Percentiles rank a stretch among this genome's conserved stretches.
Conservation (phyloP, 1,140 invertebrate genomes). For the Drosophila willistoni region DNA sequence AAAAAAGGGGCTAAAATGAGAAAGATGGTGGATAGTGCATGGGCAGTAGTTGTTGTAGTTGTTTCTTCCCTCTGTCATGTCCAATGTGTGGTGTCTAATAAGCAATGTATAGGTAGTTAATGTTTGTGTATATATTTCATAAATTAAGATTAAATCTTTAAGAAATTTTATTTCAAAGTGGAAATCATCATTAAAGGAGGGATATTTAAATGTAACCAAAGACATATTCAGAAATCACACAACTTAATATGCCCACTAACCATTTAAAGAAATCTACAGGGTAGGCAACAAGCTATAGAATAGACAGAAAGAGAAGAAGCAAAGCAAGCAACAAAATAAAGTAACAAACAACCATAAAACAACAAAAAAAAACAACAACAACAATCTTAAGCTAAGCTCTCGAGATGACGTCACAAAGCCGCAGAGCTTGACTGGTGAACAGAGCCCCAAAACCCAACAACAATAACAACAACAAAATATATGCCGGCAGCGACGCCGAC, state of each 20-base stretch:
- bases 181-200: too few relatives aligned
- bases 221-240: too few relatives aligned
- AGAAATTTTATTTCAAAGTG: too few relatives aligned
- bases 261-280: not conserved
- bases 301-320: slow-evolving; percentile 49
- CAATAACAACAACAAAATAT: slow-evolving; percentile 21
- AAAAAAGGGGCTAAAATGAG: too few relatives aligned
- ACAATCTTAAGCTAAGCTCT: slow-evolving; percentile 25
- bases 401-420: slow-evolving; percentile 67
- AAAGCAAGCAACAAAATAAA: slow-evolving; percentile 21
- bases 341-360: slow-evolving; percentile 12
- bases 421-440: slow-evolving; percentile 16
- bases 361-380: slow-evolving; percentile 20
- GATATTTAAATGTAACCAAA: too few relatives aligned
- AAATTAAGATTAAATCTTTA: too few relatives aligned
- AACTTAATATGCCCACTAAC: not conserved
- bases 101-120: too few relatives aligned
- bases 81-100: too few relatives aligned
- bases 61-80: too few relatives aligned
- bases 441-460: slow-evolving; percentile 18
- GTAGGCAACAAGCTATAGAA: slow-evolving; percentile 24
- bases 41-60: too few relatives aligned
- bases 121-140: too few relatives aligned
- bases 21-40: too few relatives aligned
- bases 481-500: slow-evolving; percentile 23